A percentile compares a stretch with the other conserved stretches of the same genome.
Conservation (phyloP, 64 coral and sea anemone species). For the Stichodactyla mertensii region DNA sequence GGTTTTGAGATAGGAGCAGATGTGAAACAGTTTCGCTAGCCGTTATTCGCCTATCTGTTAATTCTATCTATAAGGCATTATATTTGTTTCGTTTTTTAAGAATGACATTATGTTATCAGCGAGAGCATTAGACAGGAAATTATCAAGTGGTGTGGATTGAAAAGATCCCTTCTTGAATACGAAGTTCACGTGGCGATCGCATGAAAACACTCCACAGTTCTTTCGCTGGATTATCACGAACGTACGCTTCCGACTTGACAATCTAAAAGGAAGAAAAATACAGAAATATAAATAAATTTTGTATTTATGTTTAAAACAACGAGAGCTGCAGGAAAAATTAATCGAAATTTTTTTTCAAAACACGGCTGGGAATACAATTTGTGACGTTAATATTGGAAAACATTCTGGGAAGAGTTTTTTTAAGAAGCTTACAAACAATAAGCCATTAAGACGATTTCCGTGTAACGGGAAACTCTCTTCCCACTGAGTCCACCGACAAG, state of each 20-base stretch:
- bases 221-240: not conserved
- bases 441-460: conserved; percentile 11
- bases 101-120: conserved; percentile 3
- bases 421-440: conserved; percentile 6
- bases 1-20: conserved; percentile 12
- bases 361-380: conserved; percentile 5
- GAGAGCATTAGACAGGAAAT: conserved; percentile 15
- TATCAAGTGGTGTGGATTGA: conserved; percentile 14
- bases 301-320: not conserved
- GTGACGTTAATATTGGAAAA: not conserved
- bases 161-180: conserved; percentile 3
- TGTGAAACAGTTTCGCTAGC: conserved; percentile 12
- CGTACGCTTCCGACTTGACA: not conserved
- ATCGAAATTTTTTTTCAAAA: conserved; percentile 1
- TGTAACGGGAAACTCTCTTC: not conserved
- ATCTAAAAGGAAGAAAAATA: not conserved
- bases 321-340: not conserved
- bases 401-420: not conserved
- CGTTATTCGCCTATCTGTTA: conserved; percentile 16
- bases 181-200: not conserved
- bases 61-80: conserved; percentile 12
- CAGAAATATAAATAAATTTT: not conserved
- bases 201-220: not conserved
- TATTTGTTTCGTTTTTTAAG: conserved; percentile 4
- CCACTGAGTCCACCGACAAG: not conserved